phyloP scores from a whole-genome alignment of 1,140 invertebrate species.

The Drosophila repleta region DNA sequence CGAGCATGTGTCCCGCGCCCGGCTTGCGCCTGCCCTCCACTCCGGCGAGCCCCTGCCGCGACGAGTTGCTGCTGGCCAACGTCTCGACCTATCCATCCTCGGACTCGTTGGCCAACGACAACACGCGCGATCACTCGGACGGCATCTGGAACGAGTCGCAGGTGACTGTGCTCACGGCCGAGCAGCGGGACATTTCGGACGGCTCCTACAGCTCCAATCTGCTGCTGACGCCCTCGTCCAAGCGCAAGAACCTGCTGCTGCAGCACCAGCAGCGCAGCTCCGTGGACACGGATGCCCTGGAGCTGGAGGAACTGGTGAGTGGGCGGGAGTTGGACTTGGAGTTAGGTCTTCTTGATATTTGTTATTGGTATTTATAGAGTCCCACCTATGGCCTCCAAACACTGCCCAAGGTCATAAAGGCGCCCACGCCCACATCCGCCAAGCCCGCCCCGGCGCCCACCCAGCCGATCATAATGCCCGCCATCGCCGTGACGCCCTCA shows the following conservation, averaged over 20 bases:
- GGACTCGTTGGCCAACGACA: constrained; percentile 90
- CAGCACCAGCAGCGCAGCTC: constrained; percentile 93
- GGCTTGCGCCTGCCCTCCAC: constrained; percentile 83
- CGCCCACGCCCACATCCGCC: constrained; percentile 55
- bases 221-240: constrained; percentile 89
- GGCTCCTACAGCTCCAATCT: constrained; percentile 84
- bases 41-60: constrained; percentile 85
- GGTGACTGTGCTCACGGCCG: constrained; percentile 91
- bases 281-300: constrained; percentile 91
- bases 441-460: constrained; percentile 28
- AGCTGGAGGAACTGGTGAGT: constrained; percentile 88
- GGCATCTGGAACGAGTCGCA: constrained; percentile 95
- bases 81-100: constrained; percentile 91
- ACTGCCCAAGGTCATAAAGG: constrained; percentile 67
- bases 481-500: constrained; percentile 64
- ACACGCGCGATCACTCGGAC: constrained; percentile 91
- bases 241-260: constrained; percentile 89
- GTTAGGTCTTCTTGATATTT: background rate
- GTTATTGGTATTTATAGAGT: constrained; percentile 39
- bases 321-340: background rate
- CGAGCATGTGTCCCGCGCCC: constrained; percentile 7
- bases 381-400: constrained; percentile 75
- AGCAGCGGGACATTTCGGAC: constrained; percentile 80
- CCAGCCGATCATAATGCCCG: constrained; percentile 44
- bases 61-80: constrained; percentile 70